Base-by-base conservation (phyloP, 2,888 invertebrate species). In the Platypus cylindrus region DNA sequence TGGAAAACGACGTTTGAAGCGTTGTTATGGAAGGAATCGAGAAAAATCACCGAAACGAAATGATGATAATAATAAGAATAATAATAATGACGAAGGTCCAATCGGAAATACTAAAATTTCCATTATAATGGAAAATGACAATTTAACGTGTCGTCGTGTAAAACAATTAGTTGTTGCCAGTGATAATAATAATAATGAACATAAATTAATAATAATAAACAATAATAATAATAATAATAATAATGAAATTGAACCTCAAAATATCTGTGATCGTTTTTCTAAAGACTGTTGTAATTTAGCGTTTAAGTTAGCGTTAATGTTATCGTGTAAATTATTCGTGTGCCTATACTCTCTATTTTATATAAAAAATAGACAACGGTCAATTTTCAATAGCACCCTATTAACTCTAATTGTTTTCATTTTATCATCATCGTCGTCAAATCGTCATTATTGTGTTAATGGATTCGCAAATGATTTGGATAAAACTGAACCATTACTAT, bases 401-500 rank as follows among this genome's bases (percentile, higher is more conserved):
- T n/a, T n/a, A n/a, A n/a, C n/a, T n/a, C n/a, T n/a, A n/a, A n/a
- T n/a, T n/a, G n/a, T n/a, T n/a, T n/a, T n/a, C n/a, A n/a, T n/a
- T n/a, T n/a, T n/a, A n/a, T n/a, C n/a, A n/a, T n/a, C n/a, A n/a
- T n/a, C n/a, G n/a, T n/a, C n/a, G n/a, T n/a, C n/a, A n/a, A n/a
- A n/a, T n/a, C n/a, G n/a, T n/a, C n/a, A n/a, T n/a, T n/a, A n/a
- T n/a, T n/a, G 35, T 16, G 43, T 33, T 8, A 34, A 36, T 36
- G 40, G 40, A 2, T 60, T 53, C 43, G 50, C 54, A 20, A 58
- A 55, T 43, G 59, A 59, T 37, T 59, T 60, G 41, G 60, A 62
- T 27, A 60, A 61, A 45, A 52, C 49, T 30, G 60, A 60, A 38
- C 60, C 56, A 34, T 66, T 67, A 49, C 53, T 74, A 33, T n/a